A percentile compares a stretch with the other conserved stretches of the same genome.
phyloP scores from a whole-genome alignment of 2,113 vertebrate genomes.

The Orthonyx spaldingii region DNA sequence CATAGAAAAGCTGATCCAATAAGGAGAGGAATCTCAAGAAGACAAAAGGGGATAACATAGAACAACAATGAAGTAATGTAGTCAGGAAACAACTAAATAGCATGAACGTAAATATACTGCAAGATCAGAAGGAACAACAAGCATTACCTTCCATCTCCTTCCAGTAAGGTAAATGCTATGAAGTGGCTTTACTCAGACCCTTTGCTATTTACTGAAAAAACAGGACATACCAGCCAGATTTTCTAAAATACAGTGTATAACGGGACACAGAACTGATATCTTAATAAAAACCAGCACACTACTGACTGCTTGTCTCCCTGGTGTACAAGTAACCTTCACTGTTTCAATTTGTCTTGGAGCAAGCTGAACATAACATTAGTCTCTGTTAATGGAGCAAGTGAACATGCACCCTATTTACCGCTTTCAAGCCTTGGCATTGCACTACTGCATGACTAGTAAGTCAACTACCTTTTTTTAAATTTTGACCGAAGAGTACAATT shows the following conservation, averaged over 20 bases:
- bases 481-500: not conserved
- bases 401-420: not conserved
- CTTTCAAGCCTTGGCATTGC: not conserved
- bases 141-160: not conserved
- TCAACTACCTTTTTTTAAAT: not conserved
- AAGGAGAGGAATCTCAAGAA: not conserved
- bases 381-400: not conserved
- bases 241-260: not conserved
- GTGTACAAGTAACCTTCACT: not conserved
- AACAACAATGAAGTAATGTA: not conserved
- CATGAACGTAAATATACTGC: not conserved
- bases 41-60: not conserved
- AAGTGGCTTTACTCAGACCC: not conserved
- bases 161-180: not conserved
- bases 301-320: not conserved
- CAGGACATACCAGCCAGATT: not conserved
- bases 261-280: rapidly evolving
- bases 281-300: not conserved
- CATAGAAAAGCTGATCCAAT: not conserved
- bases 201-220: not conserved
- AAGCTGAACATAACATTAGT: not conserved
- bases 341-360: not conserved
- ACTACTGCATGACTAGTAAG: not conserved
- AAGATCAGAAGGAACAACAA: not conserved
- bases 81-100: not conserved